Evolutionary conservation across 2,113 vertebrate species (phyloP).

Genomic region (Corapipo altera): DNA sequence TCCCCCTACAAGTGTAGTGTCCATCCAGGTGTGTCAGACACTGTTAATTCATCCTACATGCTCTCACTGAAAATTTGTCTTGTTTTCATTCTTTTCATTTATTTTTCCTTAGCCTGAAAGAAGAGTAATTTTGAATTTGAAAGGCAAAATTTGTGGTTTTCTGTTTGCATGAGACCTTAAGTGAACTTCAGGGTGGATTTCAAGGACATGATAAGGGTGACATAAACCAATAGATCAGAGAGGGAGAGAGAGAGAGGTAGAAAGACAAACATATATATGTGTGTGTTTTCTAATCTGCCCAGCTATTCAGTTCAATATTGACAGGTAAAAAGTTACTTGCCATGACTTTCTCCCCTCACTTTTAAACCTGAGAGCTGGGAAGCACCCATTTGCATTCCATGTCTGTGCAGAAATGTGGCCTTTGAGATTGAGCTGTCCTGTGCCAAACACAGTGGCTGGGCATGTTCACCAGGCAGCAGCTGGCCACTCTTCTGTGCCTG

Average conservation of each 20-base stretch:
- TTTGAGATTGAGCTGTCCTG: not conserved
- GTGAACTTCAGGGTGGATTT: not conserved
- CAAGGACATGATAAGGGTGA: not conserved
- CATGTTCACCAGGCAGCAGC: not conserved
- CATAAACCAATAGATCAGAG: not conserved
- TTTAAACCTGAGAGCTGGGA: not conserved
- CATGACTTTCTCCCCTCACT: not conserved
- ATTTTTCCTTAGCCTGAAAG: not conserved
- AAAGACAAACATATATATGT: not conserved
- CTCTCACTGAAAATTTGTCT: not conserved
- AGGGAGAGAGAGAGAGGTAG: not conserved
- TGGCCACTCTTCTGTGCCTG: not conserved
- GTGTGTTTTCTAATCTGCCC: not conserved
- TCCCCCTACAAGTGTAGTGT: not conserved
- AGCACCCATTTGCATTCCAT: not conserved
- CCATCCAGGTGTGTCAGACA: not conserved
- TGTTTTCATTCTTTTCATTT: not conserved
- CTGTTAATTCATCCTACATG: not conserved
- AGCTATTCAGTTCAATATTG: not conserved
- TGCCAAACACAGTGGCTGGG: not conserved
- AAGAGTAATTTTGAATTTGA: not conserved
- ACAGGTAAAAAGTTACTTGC: not conserved
- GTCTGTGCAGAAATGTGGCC: not conserved
- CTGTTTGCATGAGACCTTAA: not conserved
- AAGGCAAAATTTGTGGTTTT: not conserved